Conservation (phyloP, 2,888 invertebrate genomes). For the Maniola hyperantus region DNA sequence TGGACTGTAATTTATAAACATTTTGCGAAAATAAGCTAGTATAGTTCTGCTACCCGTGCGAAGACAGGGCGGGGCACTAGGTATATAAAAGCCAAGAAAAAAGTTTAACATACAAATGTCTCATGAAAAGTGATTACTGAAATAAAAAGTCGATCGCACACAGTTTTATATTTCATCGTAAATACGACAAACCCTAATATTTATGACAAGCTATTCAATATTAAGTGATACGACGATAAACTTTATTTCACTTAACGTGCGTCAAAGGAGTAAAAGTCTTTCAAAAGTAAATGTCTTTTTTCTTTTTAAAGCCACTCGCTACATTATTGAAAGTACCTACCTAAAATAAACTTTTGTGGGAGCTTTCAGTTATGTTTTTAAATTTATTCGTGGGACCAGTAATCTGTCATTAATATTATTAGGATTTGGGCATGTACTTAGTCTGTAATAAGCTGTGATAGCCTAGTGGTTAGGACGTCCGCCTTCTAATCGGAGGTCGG, state of each 20-base stretch:
- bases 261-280: slow-evolving; percentile 42
- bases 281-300: not conserved
- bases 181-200: slow-evolving; percentile 77
- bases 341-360: not conserved
- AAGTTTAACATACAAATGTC: slow-evolving; percentile 5
- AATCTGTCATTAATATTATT: too few relatives aligned
- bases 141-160: slow-evolving; percentile 44
- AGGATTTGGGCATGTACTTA: too few relatives aligned
- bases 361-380: not conserved
- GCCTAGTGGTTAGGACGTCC: too few relatives aligned
- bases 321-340: not conserved
- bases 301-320: not conserved
- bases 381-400: too few relatives aligned
- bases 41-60: too few relatives aligned
- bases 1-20: too few relatives aligned
- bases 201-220: slow-evolving; percentile 68
- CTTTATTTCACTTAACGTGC: slow-evolving; percentile 50
- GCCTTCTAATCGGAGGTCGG: too few relatives aligned
- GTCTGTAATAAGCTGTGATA: too few relatives aligned
- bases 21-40: too few relatives aligned
- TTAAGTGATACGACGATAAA: slow-evolving; percentile 78
- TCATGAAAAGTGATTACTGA: slow-evolving; percentile 50
- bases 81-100: not conserved
- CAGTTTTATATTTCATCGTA: slow-evolving; percentile 57
- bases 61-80: too few relatives aligned